Evolutionary conservation across 1,140 invertebrate genomes (phyloP).

Genomic region (Formica selysi): DNA sequence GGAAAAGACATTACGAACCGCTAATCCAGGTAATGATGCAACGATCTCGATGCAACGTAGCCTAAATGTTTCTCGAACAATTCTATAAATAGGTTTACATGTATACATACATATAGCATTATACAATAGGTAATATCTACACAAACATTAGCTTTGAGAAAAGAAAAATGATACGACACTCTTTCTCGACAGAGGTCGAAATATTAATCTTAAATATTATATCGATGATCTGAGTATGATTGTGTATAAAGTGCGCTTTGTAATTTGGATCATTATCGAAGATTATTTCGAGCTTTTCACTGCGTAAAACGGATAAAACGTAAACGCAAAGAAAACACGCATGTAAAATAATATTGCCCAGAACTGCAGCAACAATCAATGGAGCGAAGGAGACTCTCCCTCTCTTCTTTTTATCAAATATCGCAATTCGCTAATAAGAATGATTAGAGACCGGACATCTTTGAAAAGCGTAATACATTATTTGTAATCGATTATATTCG

Average conservation of each 20-base stretch:
- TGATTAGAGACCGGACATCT: not conserved
- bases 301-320: not conserved
- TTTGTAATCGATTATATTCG: constrained; percentile 1
- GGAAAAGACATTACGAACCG: not conserved
- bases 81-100: constrained; percentile 41
- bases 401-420: not conserved
- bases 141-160: constrained; percentile 20
- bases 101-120: constrained; percentile 13
- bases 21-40: constrained; percentile 11
- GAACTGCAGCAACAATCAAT: not conserved
- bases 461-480: constrained; percentile 26
- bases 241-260: constrained; percentile 44
- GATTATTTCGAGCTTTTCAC: not conserved
- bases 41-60: constrained; percentile 26
- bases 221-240: constrained; percentile 9
- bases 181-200: constrained; percentile 24
- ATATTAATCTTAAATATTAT: not conserved
- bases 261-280: constrained; percentile 22
- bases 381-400: not conserved
- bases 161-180: constrained; percentile 27
- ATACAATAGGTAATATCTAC: constrained; percentile 43
- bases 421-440: constrained; percentile 12
- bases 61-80: constrained; percentile 31
- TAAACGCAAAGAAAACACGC: constrained; percentile 8
- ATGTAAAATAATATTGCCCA: not conserved